Evolutionary conservation across 2,113 vertebrate species (phyloP).

Genomic region (Gorilla gorilla): DNA sequence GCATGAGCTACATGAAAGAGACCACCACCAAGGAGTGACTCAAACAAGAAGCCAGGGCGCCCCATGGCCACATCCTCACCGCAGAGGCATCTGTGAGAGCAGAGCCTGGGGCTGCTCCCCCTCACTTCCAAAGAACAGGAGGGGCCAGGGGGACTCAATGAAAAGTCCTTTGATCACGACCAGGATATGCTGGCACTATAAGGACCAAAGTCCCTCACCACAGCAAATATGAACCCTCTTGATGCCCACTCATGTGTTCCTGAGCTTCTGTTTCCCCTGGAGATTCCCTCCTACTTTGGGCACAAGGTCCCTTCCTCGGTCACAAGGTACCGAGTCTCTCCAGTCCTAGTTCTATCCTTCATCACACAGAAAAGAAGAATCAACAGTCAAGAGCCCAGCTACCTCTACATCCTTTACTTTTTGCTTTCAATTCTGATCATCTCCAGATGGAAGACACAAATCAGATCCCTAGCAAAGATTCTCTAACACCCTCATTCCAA

Average conservation of each 20-base stretch:
- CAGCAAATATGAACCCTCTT: neutral
- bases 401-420: neutral
- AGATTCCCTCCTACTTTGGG: neutral
- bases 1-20: conserved; percentile 23
- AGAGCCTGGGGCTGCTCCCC: neutral
- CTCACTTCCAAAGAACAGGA: neutral
- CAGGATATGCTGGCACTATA: neutral
- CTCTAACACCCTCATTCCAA: neutral
- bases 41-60: neutral
- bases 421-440: neutral
- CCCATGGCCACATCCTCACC: neutral
- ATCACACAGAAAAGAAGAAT: neutral
- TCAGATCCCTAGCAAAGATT: neutral
- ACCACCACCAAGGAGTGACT: neutral
- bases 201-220: neutral
- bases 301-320: neutral
- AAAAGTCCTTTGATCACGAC: conserved; percentile 42
- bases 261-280: neutral
- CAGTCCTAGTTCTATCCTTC: neutral
- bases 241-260: neutral
- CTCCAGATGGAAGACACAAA: neutral
- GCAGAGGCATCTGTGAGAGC: neutral
- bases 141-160: neutral
- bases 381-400: neutral
- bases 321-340: neutral